Evolutionary conservation across 1,140 invertebrate species (phyloP), one percentile per base, ranked within the genome.

Genomic region (Philopotamus ludificatus): DNA sequence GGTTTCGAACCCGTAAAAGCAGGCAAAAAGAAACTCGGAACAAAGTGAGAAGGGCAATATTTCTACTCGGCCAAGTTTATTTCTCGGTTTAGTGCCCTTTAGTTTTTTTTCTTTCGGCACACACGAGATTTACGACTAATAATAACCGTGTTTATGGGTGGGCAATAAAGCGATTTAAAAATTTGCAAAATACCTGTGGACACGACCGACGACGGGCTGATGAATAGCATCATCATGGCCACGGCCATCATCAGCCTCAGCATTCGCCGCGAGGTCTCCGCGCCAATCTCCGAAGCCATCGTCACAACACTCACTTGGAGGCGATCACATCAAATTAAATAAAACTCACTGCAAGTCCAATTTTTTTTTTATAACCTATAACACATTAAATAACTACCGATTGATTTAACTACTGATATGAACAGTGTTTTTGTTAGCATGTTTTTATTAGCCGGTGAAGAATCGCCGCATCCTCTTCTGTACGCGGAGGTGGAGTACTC

Each of bases 41-140:
- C n/a, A n/a, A 55, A 55, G 51, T 55, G 18, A 55, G 15, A 39
- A 9, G 47, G 21, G 51, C 26, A 25, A 55, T 25, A 55, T 55
- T 55, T 55, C 15, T 28, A 23, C 22, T 25, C 23, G 23, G 8
- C 18, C 51, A 28, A 34, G 8, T 25, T 34, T 10, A 21, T 22
- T 22, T 22, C 2, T 1, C 18, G 15, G 47, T 21, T 4, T 4
- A n/a, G 47, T 12, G 15, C 47, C 3, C 21, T 21, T 34, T 34
- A 12, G 12, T 34, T 34, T 34, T 34, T 34, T 34, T 34, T 7
- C 28, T 7, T 34, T 34, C 28, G 28, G 28, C 28, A 34, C 28
- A 34, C 4, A 12, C 28, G 28, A 12, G 12, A 34, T 34, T 12
- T 34, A 34, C 12, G 28, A 34, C 28, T 34, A 34, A 7, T 34